Evolutionary conservation across 2,113 vertebrate genomes (phyloP), one percentile per base, ranked within the genome.

Genomic region (Tor tambroides): DNA sequence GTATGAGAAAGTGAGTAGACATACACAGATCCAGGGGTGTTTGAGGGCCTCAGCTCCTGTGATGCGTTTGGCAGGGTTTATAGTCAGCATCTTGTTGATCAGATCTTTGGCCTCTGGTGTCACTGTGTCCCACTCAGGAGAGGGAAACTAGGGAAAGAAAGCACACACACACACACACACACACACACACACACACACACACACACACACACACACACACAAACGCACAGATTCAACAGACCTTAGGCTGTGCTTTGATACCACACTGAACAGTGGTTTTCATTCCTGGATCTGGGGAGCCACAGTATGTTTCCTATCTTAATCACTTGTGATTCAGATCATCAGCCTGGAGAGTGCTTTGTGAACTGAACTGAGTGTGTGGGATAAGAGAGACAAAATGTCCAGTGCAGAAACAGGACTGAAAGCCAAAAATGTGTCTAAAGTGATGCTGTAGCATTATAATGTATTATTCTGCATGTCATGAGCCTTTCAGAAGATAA

Each of bases 61-160:
- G 92, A 99, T 96, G 67, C 98, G 96, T 92, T 99, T 99, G 71
- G 95, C 97, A n/a, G 98, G 98, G 89, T 99, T 99, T 87, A 99
- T 99, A 61, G 98, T 99, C 86, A 99, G 95, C 98, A 99, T 99
- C 94, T 99, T 98, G 88, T 99, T 99, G 93, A 99, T 99, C 80
- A 99, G 96, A 92, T 99, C 98, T 96, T 99, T 99, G 91, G 98
- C 98, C 94, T 99, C 98, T 61, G 98, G 97, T 63, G 98, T 99
- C 91, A 99, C 98, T 0, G 98, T 99, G 92, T 99, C 98, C 98
- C 98, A 99, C 92, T 99, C 98, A 81, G 98, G 98, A 32, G 98
- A 99, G 0, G 98, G 98, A 91, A 99, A 99, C 98, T 99, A 63
- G 84, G 49, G 85, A 63, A 43, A 46, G 65, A 59, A 78, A 43